Evolutionary conservation across 2,113 vertebrate species (phyloP).

Genomic region (Athene cunicularia): DNA sequence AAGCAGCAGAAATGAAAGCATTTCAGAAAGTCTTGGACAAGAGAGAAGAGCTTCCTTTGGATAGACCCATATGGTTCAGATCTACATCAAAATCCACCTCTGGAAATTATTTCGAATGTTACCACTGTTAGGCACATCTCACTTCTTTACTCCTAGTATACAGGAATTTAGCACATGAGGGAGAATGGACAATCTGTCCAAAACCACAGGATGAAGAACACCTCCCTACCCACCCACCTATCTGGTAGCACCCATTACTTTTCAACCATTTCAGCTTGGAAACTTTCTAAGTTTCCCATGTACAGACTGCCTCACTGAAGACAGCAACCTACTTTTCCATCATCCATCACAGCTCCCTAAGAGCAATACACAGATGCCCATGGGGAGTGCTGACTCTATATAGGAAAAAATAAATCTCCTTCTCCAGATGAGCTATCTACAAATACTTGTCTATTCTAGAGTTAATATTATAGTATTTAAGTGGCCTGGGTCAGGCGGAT

Average conservation of each 20-base stretch:
- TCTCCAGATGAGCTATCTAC: background rate
- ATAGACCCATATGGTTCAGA: background rate
- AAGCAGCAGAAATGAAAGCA: background rate
- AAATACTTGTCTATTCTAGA: background rate
- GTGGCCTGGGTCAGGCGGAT: background rate
- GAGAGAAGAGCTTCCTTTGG: background rate
- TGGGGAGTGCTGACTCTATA: background rate
- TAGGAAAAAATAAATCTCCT: background rate
- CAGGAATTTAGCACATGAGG: background rate
- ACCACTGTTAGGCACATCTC: background rate
- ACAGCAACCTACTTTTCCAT: background rate
- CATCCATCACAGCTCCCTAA: background rate
- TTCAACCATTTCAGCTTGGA: background rate
- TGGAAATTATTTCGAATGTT: background rate
- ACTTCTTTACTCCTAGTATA: background rate
- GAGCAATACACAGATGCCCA: background rate
- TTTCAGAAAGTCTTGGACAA: background rate
- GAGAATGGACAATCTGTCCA: background rate
- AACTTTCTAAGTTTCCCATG: background rate
- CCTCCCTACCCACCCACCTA: background rate
- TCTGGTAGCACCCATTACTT: background rate
- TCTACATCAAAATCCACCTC: background rate
- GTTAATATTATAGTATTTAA: background rate
- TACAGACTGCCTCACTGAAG: background rate
- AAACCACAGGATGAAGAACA: background rate